These are phyloP conservation scores for Fistularia tabacaria DNA, from an alignment of 2,797 vertebrate species.

Conservation along the genomic window DNA sequence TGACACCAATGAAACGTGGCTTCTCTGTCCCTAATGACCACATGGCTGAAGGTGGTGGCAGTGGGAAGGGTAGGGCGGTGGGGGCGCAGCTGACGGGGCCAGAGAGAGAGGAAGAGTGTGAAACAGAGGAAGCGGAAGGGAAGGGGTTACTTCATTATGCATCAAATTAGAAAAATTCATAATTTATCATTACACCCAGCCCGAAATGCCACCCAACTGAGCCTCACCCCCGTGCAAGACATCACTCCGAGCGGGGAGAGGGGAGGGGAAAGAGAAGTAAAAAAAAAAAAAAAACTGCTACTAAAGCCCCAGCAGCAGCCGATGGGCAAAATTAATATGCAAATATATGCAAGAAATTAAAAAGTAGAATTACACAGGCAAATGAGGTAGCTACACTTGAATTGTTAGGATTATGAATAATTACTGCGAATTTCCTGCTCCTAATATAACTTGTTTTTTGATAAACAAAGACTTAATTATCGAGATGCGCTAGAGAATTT, in stretches of 20 bases:
- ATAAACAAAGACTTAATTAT: constrained; percentile 99
- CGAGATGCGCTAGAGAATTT: constrained; percentile 99
- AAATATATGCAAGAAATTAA: constrained; percentile 99
- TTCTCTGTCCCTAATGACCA: constrained; percentile 75
- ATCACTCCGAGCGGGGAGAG: constrained; percentile 75
- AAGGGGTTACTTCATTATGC: constrained; percentile 92
- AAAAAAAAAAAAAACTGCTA: constrained; percentile 81
- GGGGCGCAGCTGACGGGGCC: constrained; percentile 63
- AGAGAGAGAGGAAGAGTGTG: constrained; percentile 35
- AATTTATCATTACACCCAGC: constrained; percentile 99
- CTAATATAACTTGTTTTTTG: constrained; percentile 99
- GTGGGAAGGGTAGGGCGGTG: constrained; percentile 14
- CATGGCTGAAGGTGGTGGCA: constrained; percentile 60
- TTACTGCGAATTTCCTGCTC: constrained; percentile 99
- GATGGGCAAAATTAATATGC: constrained; percentile 99
- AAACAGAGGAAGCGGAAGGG: constrained; percentile 47
- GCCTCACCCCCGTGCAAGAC: constrained; percentile 92
- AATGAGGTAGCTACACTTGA: constrained; percentile 99
- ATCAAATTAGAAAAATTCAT: constrained; percentile 98
- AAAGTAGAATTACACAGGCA: constrained; percentile 99
- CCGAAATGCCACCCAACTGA: constrained; percentile 97
- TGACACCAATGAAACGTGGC: constrained; percentile 67
- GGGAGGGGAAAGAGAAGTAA: not conserved
- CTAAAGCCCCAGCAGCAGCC: constrained; percentile 95
- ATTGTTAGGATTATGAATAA: constrained; percentile 99